Conservation (phyloP, 2,888 invertebrate genomes). For the Stegana nigrithorax region DNA sequence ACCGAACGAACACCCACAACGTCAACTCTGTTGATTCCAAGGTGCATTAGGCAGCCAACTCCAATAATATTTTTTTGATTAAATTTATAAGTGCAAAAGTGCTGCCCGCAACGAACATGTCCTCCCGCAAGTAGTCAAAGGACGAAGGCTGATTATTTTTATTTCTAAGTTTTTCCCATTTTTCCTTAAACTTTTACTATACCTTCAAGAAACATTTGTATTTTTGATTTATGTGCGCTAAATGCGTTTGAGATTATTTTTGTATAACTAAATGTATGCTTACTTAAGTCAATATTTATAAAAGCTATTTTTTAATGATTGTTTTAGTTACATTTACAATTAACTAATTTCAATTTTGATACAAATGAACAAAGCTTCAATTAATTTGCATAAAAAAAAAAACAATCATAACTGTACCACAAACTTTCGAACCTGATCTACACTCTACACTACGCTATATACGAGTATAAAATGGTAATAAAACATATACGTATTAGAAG, state of each 20-base stretch:
- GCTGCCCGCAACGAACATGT: background rate
- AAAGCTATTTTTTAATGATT: conserved; percentile 1
- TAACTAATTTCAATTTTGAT: conserved; percentile 24
- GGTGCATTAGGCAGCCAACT: too few species aligned
- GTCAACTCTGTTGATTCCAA: background rate
- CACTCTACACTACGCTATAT: background rate
- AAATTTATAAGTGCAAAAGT: background rate
- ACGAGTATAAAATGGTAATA: background rate
- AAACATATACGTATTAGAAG: background rate
- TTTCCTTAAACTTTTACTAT: conserved; percentile 45
- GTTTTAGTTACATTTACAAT: conserved; percentile 30
- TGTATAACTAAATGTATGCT: background rate
- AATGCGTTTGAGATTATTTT: conserved; percentile 19
- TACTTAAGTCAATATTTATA: background rate
- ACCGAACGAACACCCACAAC: background rate
- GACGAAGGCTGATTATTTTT: conserved; percentile 57
- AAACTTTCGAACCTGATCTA: conserved; percentile 58
- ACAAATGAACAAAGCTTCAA: conserved; percentile 53
- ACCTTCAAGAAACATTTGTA: background rate
- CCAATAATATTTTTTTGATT: background rate
- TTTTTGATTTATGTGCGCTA: conserved; percentile 23
- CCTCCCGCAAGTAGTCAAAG: conserved; percentile 22
- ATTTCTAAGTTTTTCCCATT: conserved; percentile 18
- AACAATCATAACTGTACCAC: conserved; percentile 47
- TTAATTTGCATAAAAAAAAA: background rate